A percentile compares a stretch with the other conserved stretches of the same genome.
Conservation (phyloP, 1,140 invertebrate species). For the Sogatella furcifera region DNA sequence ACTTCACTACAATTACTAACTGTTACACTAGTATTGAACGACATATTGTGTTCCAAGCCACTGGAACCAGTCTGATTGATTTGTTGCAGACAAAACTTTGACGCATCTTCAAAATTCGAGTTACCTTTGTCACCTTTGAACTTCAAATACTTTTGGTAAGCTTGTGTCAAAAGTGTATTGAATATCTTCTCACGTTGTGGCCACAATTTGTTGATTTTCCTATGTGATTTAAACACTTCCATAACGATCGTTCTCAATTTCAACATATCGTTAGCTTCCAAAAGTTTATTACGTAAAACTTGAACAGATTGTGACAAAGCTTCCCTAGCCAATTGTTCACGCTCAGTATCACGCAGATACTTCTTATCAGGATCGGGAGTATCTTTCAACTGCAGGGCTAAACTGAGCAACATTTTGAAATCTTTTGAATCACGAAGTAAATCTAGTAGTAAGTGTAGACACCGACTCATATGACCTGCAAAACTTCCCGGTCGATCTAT, state of each 20-base stretch:
- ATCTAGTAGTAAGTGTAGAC: slow-evolving; percentile 68
- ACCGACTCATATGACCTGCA: slow-evolving; percentile 79
- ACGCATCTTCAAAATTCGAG: slow-evolving; percentile 3
- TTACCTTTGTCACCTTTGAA: slow-evolving; percentile 3
- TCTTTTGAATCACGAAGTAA: slow-evolving; percentile 69
- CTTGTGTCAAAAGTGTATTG: slow-evolving; percentile 14
- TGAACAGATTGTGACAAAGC: slow-evolving; percentile 57
- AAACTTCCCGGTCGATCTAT: slow-evolving; percentile 87
- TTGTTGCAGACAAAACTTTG: slow-evolving; percentile 8
- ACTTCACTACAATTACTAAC: neutral
- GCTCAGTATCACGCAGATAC: slow-evolving; percentile 69
- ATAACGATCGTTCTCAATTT: slow-evolving; percentile 18
- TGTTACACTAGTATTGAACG: neutral
- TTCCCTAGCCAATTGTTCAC: slow-evolving; percentile 60
- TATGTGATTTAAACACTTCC: slow-evolving; percentile 21
- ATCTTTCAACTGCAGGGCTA: slow-evolving; percentile 65
- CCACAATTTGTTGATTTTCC: slow-evolving; percentile 16
- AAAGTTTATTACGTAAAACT: slow-evolving; percentile 40
- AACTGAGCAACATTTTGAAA: slow-evolving; percentile 64
- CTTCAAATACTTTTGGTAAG: slow-evolving; percentile 16
- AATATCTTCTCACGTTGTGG: slow-evolving; percentile 18
- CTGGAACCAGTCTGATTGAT: neutral
- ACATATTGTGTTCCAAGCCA: neutral
- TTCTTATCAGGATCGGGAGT: slow-evolving; percentile 73
- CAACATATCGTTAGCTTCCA: slow-evolving; percentile 14